Base-by-base conservation (phyloP, 2,113 vertebrate genomes). In the Podiceps cristatus region DNA sequence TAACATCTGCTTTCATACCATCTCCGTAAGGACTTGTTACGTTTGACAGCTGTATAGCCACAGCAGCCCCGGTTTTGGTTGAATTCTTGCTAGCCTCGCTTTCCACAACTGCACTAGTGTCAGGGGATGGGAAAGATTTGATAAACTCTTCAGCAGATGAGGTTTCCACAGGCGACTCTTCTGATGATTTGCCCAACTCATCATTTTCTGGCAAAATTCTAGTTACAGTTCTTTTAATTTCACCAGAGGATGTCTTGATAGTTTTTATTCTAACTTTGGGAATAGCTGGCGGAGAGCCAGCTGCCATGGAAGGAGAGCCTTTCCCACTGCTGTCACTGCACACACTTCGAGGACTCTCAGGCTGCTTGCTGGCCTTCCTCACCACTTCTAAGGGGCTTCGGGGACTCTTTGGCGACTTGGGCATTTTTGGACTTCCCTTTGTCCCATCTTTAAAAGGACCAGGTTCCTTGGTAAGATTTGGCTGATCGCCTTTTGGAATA, bases 221-320 rank as follows among this genome's bases (percentile, higher is more conserved):
- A 4, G 99, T 99, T 56, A 99, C 98, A 4, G 99, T 99, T 88
- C 99, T 98, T 97, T 99, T 99, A 94, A 99, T 99, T 96, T 99
- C 99, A 66, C 99, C 99, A 3, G 99, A 99, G 20, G 98, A 99
- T 3, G 99, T 99, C 98, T 99, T 99, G 86, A 99, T 99, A 74
- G 99, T 99, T 97, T 99, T 99, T 94, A 99, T 99, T 90, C 99
- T 98, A 75, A 99, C 99, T 98, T 99, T 99, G 84, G 99, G 99
- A 93, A 99, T 99, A 10, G 99, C 99, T 69, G 99, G 99, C 0
- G 99, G 99, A 31, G 99, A 99, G 60, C 99, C 97, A 3, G 99
- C 98, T 37, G 98, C 96, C 95, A 99, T 98, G 8, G 99, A 99
- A 18, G 99, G 99, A 69, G 99, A 99, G 20, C 98, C 99, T 93